phyloP scores from a whole-genome alignment of 2,797 vertebrate species.

The Xyrichtys novacula region DNA sequence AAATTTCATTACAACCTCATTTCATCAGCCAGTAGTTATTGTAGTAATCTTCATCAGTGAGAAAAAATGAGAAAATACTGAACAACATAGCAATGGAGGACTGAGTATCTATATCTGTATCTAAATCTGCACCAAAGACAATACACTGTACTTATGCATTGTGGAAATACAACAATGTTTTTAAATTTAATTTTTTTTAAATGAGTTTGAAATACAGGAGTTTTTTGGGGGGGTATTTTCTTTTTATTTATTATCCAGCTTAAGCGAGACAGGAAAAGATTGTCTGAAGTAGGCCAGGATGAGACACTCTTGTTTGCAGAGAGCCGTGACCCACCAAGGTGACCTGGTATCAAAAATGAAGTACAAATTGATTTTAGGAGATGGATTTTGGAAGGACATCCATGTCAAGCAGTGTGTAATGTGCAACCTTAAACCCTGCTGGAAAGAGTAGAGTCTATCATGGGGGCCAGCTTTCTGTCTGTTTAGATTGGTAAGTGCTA shows the following conservation, averaged over 20 bases:
- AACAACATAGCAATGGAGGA: too few relatives aligned
- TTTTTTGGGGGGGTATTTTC: too few relatives aligned
- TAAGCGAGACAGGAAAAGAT: too few relatives aligned
- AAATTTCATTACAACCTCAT: not conserved
- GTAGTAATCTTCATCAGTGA: not conserved
- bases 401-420: conserved; percentile 11
- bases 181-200: too few relatives aligned
- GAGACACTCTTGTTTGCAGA: conserved; percentile 20
- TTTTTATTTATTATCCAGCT: too few relatives aligned
- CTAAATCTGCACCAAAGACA: too few relatives aligned
- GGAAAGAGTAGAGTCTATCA: not conserved
- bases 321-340: conserved; percentile 20
- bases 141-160: too few relatives aligned
- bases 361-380: conserved; percentile 48
- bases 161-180: too few relatives aligned
- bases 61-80: too few relatives aligned
- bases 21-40: not conserved
- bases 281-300: conserved; percentile 48
- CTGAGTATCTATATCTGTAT: too few relatives aligned
- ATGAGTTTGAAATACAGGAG: too few relatives aligned
- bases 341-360: conserved; percentile 40
- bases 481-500: conserved; percentile 6
- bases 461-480: not conserved
- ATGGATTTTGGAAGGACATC: conserved; percentile 39
- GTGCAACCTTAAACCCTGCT: not conserved